Evolutionary conservation across 2,113 vertebrate species (phyloP).

Genomic region (Burhinus oedicnemus): DNA sequence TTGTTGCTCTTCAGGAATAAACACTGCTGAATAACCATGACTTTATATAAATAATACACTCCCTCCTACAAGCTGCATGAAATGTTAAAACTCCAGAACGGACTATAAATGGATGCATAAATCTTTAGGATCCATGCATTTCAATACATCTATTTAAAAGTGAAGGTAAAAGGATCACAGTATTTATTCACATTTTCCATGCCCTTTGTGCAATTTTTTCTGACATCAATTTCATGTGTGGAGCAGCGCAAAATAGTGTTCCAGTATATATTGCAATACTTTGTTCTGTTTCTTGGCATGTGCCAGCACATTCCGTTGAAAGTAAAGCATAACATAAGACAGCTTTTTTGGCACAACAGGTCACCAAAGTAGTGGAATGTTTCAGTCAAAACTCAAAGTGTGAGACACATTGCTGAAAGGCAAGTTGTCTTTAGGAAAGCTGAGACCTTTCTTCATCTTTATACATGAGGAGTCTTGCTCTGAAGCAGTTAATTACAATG

Average conservation of each 20-base stretch:
- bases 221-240: constrained; percentile 31
- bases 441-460: constrained; percentile 61
- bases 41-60: constrained; percentile 52
- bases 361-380: constrained; percentile 32
- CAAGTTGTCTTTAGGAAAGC: constrained; percentile 42
- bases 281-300: constrained; percentile 22
- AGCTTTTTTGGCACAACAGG: constrained; percentile 53
- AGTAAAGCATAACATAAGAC: not conserved
- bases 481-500: constrained; percentile 51
- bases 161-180: constrained; percentile 26
- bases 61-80: constrained; percentile 14
- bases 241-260: not conserved
- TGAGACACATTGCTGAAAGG: constrained; percentile 41
- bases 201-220: constrained; percentile 12
- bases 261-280: not conserved
- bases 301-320: not conserved
- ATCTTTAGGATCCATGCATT: constrained; percentile 33
- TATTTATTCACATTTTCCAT: constrained; percentile 11
- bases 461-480: constrained; percentile 42
- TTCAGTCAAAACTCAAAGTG: constrained; percentile 43
- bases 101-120: constrained; percentile 31
- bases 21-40: constrained; percentile 52
- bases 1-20: constrained; percentile 55
- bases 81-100: constrained; percentile 33
- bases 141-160: constrained; percentile 36